Evolutionary conservation across 2,113 vertebrate genomes (phyloP).

Genomic region (Elephas maximus): DNA sequence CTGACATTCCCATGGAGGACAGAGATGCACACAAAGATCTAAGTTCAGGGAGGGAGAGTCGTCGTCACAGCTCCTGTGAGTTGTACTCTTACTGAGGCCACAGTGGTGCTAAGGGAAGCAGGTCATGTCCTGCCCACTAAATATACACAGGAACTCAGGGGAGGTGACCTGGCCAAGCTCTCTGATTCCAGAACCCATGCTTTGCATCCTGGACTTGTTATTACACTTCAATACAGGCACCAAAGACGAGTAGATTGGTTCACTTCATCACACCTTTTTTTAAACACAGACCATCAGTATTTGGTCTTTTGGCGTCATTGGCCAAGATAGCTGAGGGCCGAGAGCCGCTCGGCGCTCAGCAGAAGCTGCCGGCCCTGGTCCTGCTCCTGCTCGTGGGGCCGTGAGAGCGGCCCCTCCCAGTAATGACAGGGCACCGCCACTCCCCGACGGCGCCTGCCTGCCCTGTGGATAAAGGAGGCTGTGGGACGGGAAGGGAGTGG

Average conservation of each 20-base stretch:
- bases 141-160: not conserved
- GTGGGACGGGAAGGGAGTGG: constrained; percentile 16
- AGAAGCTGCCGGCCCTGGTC: not conserved
- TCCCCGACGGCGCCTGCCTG: not conserved
- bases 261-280: not conserved
- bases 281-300: not conserved
- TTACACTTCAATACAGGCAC: not conserved
- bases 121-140: no score
- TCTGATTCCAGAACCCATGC: not conserved
- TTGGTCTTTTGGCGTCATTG: not conserved
- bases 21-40: not conserved
- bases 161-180: not conserved
- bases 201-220: not conserved
- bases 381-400: not conserved
- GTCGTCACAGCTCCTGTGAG: not conserved
- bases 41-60: not conserved
- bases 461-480: not conserved
- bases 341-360: not conserved
- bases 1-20: not conserved
- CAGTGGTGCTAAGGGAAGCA: not conserved
- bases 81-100: not conserved
- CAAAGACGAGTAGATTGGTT: accelerated
- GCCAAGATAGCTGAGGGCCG: not conserved
- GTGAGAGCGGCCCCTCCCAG: not conserved
- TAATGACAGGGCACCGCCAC: not conserved